phyloP scores from a whole-genome alignment of 2,888 invertebrate species.

The Dryococelus australis region DNA sequence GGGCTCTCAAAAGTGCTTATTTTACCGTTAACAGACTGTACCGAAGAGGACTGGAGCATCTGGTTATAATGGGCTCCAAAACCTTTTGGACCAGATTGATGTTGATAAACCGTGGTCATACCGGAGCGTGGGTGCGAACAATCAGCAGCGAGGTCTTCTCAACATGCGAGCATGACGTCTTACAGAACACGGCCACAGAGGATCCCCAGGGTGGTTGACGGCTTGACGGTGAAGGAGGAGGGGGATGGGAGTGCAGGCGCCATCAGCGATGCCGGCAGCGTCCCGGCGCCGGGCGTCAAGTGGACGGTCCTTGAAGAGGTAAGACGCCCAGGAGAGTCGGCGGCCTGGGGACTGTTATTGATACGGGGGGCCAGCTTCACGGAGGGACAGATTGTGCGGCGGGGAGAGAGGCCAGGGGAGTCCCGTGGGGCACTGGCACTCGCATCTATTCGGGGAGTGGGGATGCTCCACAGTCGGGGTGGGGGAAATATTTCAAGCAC shows the following conservation, averaged over 20 bases:
- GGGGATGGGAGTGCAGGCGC: background rate
- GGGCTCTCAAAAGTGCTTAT: too few relatives aligned
- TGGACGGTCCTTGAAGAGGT: constrained; percentile 19
- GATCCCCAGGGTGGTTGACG: too few relatives aligned
- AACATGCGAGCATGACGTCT: too few relatives aligned
- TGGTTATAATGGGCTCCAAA: too few relatives aligned
- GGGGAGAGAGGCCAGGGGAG: background rate
- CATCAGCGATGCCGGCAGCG: constrained; percentile 23
- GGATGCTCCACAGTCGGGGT: background rate
- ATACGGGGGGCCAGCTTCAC: background rate
- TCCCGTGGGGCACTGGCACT: background rate
- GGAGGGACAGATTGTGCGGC: background rate
- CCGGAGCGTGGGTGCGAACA: too few relatives aligned
- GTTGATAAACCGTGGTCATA: too few relatives aligned
- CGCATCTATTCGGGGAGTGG: background rate
- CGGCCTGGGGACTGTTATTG: background rate
- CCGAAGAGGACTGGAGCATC: too few relatives aligned
- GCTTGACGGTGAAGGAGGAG: background rate
- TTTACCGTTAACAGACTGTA: too few relatives aligned
- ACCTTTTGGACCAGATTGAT: too few relatives aligned
- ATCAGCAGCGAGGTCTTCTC: too few relatives aligned
- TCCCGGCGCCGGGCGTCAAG: constrained; percentile 10
- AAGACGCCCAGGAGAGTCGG: constrained; percentile 19
- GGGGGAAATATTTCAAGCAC: too few relatives aligned
- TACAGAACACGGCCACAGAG: too few relatives aligned